A percentile compares a stretch with the other conserved stretches of the same genome.
These are phyloP conservation scores for Apolygus lucorum DNA, from an alignment of 1,140 invertebrate species.

Conservation along the genomic window DNA sequence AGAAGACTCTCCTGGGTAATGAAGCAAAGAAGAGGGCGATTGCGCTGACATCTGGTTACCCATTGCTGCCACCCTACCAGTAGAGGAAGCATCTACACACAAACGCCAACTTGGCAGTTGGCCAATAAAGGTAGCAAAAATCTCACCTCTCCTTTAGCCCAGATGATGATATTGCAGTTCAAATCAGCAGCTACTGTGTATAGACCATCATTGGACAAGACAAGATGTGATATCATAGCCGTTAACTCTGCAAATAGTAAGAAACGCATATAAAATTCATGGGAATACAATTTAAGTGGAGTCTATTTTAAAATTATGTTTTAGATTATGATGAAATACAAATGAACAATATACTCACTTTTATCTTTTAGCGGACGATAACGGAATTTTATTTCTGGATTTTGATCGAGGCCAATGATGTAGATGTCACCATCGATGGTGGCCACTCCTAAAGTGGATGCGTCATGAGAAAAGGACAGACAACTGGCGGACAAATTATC, in stretches of 20 bases:
- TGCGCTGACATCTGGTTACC: too few species aligned
- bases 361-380: conserved; percentile 13
- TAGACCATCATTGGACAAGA: conserved; percentile 47
- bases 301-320: too few species aligned
- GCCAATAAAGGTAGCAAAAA: too few species aligned
- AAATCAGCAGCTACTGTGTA: conserved; percentile 54
- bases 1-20: too few species aligned
- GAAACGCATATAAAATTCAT: neutral
- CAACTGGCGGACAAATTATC: conserved; percentile 25
- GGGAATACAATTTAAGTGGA: neutral
- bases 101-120: conserved; percentile 27
- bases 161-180: conserved; percentile 51
- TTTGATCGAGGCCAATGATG: neutral
- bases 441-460: conserved; percentile 38
- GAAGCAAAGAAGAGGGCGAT: too few species aligned
- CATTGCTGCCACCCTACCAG: too few species aligned
- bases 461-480: conserved; percentile 34
- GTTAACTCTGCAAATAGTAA: conserved; percentile 40
- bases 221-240: conserved; percentile 44
- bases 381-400: neutral
- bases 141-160: conserved; percentile 40
- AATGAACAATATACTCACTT: conserved; percentile 1
- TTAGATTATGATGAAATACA: too few species aligned
- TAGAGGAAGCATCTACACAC: neutral
- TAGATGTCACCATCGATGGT: conserved; percentile 30